Conservation (phyloP, 2,888 invertebrate genomes). For the Drosophila setosimentum region DNA sequence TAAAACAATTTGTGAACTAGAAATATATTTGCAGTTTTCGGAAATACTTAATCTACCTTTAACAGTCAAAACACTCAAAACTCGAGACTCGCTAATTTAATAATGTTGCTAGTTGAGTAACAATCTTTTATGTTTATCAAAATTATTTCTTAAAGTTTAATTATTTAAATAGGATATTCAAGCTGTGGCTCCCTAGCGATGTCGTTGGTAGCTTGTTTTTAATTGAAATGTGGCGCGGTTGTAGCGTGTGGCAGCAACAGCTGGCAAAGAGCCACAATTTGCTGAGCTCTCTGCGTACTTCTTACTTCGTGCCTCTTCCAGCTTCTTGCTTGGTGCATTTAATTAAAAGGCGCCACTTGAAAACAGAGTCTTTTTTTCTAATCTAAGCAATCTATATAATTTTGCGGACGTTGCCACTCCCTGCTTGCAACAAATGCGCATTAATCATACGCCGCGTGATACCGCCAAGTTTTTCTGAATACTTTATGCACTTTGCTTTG, state of each 20-base stretch:
- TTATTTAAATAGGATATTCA: constrained; percentile 16
- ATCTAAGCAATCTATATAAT: constrained; percentile 58
- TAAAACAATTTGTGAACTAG: rapidly evolving
- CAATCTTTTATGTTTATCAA: not conserved
- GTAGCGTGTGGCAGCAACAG: constrained; percentile 82
- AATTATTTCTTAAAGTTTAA: not conserved
- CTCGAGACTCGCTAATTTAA: not conserved
- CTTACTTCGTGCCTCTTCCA: constrained; percentile 9
- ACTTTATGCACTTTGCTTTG: constrained; percentile 27
- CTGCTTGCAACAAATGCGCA: constrained; percentile 46
- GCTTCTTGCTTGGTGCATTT: constrained; percentile 38
- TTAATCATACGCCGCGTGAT: constrained; percentile 64
- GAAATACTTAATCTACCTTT: not conserved
- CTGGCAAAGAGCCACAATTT: constrained; percentile 75
- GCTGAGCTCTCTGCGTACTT: constrained; percentile 40
- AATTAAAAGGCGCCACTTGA: constrained; percentile 71
- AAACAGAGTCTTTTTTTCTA: constrained; percentile 38
- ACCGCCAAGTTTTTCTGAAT: constrained; percentile 6
- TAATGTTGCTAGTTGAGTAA: not conserved
- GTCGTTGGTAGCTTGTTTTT: constrained; percentile 38
- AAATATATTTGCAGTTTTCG: not conserved
- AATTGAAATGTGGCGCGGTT: constrained; percentile 85
- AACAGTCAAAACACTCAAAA: not conserved
- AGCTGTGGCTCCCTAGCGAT: not conserved
- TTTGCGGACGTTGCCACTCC: constrained; percentile 39